phyloP scores from a whole-genome alignment of 2,113 vertebrate species.

The human (Homo sapiens) region DNA sequence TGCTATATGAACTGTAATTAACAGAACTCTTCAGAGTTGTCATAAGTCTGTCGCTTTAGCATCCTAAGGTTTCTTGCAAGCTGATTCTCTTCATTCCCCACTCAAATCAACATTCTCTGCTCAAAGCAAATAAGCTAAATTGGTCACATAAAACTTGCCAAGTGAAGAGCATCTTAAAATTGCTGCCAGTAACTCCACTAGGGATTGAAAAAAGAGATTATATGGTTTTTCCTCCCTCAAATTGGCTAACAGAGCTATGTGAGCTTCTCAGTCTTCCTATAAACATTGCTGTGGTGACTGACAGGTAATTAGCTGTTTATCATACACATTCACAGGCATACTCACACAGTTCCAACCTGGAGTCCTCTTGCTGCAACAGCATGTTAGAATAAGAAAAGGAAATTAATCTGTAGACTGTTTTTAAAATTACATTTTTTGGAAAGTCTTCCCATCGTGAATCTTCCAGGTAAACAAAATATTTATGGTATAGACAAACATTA shows the following conservation, averaged over 20 bases:
- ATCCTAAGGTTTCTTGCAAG: neutral
- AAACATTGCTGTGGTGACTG: constrained; percentile 68
- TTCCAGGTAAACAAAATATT: constrained; percentile 49
- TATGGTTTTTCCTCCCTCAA: constrained; percentile 17
- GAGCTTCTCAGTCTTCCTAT: constrained; percentile 37
- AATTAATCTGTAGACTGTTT: neutral
- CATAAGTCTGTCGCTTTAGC: neutral
- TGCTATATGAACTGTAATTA: neutral
- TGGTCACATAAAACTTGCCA: constrained; percentile 33
- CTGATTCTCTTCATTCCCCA: neutral
- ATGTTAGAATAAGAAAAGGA: constrained; percentile 15
- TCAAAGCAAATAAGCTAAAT: constrained; percentile 58
- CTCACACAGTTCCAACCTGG: constrained; percentile 11
- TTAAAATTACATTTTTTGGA: constrained; percentile 42
- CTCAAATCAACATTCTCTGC: constrained; percentile 6
- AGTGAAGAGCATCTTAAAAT: constrained; percentile 14
- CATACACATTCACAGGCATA: neutral
- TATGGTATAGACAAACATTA: neutral
- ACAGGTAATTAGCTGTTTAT: constrained; percentile 72
- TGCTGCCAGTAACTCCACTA: constrained; percentile 36
- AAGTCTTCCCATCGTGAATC: neutral
- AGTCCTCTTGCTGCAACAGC: constrained; percentile 40
- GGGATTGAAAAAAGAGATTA: constrained; percentile 35
- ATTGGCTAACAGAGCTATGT: neutral
- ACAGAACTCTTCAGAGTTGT: neutral